A percentile compares a stretch with the other conserved stretches of the same genome.
Conservation (phyloP, 2,113 vertebrate species). For the Callipepla californica region DNA sequence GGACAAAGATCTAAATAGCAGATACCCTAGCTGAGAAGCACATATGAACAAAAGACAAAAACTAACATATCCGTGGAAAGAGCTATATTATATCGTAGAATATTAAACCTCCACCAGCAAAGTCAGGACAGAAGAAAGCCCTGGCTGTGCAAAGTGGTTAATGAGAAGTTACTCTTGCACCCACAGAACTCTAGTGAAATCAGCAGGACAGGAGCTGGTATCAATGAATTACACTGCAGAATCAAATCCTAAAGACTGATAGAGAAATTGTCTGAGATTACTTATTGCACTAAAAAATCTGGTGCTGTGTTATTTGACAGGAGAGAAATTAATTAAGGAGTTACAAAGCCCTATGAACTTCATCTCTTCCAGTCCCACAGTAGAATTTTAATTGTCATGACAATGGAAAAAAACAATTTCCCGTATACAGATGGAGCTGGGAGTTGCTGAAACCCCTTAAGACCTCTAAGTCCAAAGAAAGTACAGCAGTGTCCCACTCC, state of each 20-base stretch:
- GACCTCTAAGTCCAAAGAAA: neutral
- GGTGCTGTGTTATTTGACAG: neutral
- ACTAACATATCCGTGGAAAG: neutral
- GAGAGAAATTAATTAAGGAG: constrained; percentile 32
- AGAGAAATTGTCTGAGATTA: constrained; percentile 6
- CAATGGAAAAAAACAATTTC: constrained; percentile 22
- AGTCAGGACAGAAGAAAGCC: neutral
- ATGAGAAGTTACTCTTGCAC: neutral
- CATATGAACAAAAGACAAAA: neutral
- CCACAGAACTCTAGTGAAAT: neutral
- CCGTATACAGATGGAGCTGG: constrained; percentile 17
- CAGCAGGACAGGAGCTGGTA: neutral
- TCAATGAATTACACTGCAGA: neutral
- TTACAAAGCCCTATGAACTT: neutral
- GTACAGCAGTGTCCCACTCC: neutral
- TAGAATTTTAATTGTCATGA: constrained; percentile 19
- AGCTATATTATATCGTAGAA: neutral
- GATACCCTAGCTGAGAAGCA: neutral
- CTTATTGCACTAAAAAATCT: constrained; percentile 5
- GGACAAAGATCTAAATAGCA: neutral
- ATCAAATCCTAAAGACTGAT: neutral
- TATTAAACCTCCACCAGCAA: neutral
- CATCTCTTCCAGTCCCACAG: neutral
- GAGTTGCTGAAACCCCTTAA: neutral
- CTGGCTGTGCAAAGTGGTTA: neutral